phyloP scores from a whole-genome alignment of 2,113 vertebrate species.

The Helogale parvula region DNA sequence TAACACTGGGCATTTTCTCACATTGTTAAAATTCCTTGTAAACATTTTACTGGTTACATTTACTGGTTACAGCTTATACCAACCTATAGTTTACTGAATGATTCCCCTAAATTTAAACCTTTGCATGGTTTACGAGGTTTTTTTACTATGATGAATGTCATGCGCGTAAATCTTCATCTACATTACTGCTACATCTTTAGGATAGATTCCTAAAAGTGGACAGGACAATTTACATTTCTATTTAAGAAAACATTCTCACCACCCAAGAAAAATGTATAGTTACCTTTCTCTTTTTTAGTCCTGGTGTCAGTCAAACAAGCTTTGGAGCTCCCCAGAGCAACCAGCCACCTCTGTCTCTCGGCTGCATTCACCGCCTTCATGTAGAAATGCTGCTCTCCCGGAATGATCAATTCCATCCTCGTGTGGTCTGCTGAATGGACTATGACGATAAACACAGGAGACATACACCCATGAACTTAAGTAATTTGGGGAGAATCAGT shows the following conservation, averaged over 20 bases:
- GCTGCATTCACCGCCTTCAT: constrained; percentile 92
- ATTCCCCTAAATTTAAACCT: neutral
- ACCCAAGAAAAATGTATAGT: neutral
- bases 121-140: neutral
- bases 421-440: constrained; percentile 90
- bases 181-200: constrained; percentile 2
- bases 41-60: neutral
- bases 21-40: neutral
- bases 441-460: constrained; percentile 60
- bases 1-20: constrained; percentile 17
- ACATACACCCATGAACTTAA: neutral
- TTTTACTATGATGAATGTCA: neutral
- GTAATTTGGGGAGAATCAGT: neutral
- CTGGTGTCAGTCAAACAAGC: constrained; percentile 90
- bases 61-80: neutral
- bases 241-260: neutral
- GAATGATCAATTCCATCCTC: constrained; percentile 91
- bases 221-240: neutral
- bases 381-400: constrained; percentile 92
- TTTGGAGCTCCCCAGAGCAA: constrained; percentile 92
- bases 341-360: constrained; percentile 91
- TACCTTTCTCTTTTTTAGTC: constrained; percentile 92
- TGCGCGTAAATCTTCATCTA: neutral
- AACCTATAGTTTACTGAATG: neutral
- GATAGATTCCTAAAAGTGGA: neutral